Evolutionary conservation across 2,113 vertebrate species (phyloP).

Genomic region (Tragelaphus scriptus): DNA sequence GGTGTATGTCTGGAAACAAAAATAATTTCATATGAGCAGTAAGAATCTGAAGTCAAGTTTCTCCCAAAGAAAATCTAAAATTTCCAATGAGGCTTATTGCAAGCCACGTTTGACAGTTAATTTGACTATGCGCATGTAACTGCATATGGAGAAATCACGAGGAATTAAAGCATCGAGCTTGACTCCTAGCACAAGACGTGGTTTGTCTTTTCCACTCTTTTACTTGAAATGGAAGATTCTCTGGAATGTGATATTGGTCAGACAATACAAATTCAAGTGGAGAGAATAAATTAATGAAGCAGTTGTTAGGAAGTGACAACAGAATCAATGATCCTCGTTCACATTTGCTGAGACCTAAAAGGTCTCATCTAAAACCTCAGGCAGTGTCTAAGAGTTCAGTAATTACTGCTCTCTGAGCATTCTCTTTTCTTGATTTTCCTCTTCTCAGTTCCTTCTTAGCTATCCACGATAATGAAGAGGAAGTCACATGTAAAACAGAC

Average conservation of each 20-base stretch:
- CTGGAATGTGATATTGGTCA: background rate
- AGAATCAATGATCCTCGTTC: background rate
- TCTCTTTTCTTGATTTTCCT: background rate
- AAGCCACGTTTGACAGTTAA: background rate
- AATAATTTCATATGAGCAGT: background rate
- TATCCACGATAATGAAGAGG: background rate
- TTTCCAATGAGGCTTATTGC: background rate
- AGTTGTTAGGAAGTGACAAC: background rate
- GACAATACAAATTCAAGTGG: background rate
- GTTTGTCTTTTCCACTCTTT: background rate
- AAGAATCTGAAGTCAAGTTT: background rate
- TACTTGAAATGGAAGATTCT: background rate
- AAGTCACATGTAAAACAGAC: background rate
- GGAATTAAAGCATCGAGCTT: background rate
- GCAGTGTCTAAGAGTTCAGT: background rate
- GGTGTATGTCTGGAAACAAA: conserved; percentile 10
- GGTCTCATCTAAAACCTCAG: background rate
- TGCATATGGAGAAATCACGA: background rate
- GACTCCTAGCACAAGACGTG: background rate
- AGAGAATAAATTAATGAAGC: background rate
- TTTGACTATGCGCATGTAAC: background rate
- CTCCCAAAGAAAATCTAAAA: background rate
- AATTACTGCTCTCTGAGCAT: background rate
- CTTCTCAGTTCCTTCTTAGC: background rate
- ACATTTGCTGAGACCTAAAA: background rate